phyloP scores from a whole-genome alignment of 2,113 vertebrate species.

The Saguinus imperator region DNA sequence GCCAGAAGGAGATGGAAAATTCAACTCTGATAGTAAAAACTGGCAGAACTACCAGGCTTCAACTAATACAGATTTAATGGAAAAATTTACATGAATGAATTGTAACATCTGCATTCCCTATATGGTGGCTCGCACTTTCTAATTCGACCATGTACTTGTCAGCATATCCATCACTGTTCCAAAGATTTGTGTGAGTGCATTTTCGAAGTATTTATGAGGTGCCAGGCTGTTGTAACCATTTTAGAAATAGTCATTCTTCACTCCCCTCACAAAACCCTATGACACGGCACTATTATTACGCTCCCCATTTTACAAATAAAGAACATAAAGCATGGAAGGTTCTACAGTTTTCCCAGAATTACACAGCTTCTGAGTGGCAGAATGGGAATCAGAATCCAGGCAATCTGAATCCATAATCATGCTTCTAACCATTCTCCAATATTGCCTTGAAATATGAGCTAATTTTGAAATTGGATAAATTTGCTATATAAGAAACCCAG shows the following conservation, averaged over 20 bases:
- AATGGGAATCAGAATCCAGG: neutral
- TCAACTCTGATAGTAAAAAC: constrained; percentile 28
- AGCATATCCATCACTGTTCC: neutral
- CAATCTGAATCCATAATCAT: neutral
- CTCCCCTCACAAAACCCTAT: neutral
- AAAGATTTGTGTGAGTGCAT: neutral
- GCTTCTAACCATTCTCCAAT: neutral
- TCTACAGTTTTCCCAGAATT: neutral
- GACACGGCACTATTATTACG: too few species aligned
- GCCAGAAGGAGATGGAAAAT: constrained; percentile 51
- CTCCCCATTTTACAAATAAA: neutral
- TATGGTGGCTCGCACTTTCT: neutral
- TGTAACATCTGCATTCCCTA: neutral
- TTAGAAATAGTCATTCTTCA: neutral
- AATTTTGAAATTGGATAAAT: neutral
- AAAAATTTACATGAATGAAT: neutral
- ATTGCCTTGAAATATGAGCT: neutral
- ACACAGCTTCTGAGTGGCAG: neutral
- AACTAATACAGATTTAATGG: constrained; percentile 23
- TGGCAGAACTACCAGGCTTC: constrained; percentile 24
- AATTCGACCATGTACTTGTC: neutral
- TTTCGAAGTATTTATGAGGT: neutral
- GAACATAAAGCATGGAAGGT: neutral
- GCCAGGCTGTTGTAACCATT: neutral
- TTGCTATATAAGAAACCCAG: neutral